Conservation (phyloP, 1,140 invertebrate genomes). For the Chymomyza costata region DNA sequence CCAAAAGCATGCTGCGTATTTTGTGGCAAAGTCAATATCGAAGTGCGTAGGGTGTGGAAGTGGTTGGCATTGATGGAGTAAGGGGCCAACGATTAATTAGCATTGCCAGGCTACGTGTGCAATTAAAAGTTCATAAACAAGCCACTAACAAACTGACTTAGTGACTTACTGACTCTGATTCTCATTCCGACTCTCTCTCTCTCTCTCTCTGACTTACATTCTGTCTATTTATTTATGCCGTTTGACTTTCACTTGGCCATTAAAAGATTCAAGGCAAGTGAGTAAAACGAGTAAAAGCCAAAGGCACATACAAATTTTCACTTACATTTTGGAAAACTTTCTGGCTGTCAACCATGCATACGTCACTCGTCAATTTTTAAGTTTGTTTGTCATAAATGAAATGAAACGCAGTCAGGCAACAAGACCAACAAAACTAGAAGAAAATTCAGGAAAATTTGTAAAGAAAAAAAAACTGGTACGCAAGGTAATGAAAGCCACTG, state of each 20-base stretch:
- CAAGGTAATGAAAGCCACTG: constrained; percentile 57
- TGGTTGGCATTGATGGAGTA: no score
- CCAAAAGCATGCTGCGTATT: no score
- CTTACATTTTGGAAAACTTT: constrained; percentile 47
- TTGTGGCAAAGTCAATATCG: no score
- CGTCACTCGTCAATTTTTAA: constrained; percentile 52
- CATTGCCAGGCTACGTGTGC: no score
- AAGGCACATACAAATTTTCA: no score
- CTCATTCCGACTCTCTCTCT: constrained; percentile 9
- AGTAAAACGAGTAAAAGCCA: no score
- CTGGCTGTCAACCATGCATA: constrained; percentile 33
- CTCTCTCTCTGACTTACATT: constrained; percentile 19
- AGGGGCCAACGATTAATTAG: no score
- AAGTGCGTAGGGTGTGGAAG: no score
- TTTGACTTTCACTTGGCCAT: constrained; percentile 64
- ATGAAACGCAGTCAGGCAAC: constrained; percentile 30
- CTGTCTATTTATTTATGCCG: constrained; percentile 53
- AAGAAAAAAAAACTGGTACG: constrained; percentile 32
- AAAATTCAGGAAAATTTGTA: constrained; percentile 25
- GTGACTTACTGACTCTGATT: constrained; percentile 6
- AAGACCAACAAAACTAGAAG: constrained; percentile 25
- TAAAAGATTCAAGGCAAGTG: no score
- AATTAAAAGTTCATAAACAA: constrained; percentile 45
- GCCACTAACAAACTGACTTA: not conserved
- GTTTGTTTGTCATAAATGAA: constrained; percentile 62